Percentiles rank a stretch among this genome's conserved stretches.
These are phyloP conservation scores for Indicator indicator DNA, from an alignment of 2,113 vertebrate species.

Conservation along the genomic window DNA sequence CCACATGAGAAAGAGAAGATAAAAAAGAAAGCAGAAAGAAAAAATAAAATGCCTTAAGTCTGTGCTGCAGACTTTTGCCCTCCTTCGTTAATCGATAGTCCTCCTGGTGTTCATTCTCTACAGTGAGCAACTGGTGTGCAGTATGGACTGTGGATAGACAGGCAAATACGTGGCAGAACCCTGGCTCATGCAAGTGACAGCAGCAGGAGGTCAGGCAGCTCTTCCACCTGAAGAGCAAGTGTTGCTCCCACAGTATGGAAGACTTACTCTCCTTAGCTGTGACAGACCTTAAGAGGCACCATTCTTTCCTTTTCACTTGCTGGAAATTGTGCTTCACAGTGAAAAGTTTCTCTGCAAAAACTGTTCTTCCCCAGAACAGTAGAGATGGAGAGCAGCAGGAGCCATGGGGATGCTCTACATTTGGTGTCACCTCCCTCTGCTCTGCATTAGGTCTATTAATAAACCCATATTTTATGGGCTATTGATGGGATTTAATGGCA, in stretches of 20 bases:
- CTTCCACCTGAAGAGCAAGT: not conserved
- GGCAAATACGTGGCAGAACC: not conserved
- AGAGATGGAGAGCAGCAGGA: not conserved
- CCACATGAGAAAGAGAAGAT: constrained; percentile 72
- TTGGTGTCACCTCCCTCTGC: not conserved
- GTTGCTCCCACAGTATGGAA: not conserved
- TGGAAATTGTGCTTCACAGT: not conserved
- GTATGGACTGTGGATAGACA: not conserved
- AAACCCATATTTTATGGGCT: not conserved
- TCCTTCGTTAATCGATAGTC: constrained; percentile 64
- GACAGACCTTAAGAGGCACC: not conserved
- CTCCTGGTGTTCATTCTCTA: not conserved
- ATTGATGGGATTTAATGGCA: not conserved
- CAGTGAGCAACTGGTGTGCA: not conserved
- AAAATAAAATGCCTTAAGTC: constrained; percentile 78
- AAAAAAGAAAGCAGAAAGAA: constrained; percentile 71
- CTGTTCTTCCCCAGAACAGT: not conserved
- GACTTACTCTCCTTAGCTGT: not conserved
- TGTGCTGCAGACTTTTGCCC: constrained; percentile 62
- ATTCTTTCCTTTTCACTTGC: not conserved
- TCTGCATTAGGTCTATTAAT: not conserved
- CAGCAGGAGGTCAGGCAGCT: not conserved
- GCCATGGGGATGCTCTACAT: not conserved
- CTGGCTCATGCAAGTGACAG: not conserved
- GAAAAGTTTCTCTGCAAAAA: not conserved